These are phyloP conservation scores for Drosophila kohkoa DNA, from an alignment of 1,140 invertebrate genomes.

Conservation along the genomic window DNA sequence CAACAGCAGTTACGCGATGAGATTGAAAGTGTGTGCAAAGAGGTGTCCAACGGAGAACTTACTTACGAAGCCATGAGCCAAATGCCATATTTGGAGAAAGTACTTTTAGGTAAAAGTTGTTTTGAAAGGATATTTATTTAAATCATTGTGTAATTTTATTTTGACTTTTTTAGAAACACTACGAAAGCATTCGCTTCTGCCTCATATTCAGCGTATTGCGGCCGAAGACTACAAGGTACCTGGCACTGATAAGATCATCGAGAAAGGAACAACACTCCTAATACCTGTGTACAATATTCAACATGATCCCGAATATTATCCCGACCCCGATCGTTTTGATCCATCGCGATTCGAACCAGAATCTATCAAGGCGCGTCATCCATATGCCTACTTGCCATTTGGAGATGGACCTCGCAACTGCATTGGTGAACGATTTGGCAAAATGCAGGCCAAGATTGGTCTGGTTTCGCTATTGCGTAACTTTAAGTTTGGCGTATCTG, in stretches of 20 bases:
- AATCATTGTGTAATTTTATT: slow-evolving; percentile 29
- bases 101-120: slow-evolving; percentile 74
- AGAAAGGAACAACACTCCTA: too few relatives aligned
- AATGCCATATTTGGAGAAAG: slow-evolving; percentile 79
- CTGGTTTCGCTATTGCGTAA: slow-evolving; percentile 83
- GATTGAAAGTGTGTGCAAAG: slow-evolving; percentile 72
- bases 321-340: slow-evolving; percentile 88
- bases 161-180: too few relatives aligned
- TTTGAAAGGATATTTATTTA: background rate
- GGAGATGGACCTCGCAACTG: slow-evolving; percentile 85
- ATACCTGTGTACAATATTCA: too few relatives aligned
- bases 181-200: too few relatives aligned
- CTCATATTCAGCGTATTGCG: too few relatives aligned
- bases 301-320: slow-evolving; percentile 20
- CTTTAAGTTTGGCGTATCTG: slow-evolving; percentile 74
- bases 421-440: slow-evolving; percentile 87
- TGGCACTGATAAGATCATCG: too few relatives aligned
- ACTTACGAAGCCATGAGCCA: slow-evolving; percentile 78
- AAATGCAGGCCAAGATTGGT: slow-evolving; percentile 87
- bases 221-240: too few relatives aligned
- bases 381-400: slow-evolving; percentile 87
- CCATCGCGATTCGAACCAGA: slow-evolving; percentile 89
- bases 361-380: slow-evolving; percentile 84
- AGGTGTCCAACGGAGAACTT: slow-evolving; percentile 49
- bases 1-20: slow-evolving; percentile 85